Evolutionary conservation across 2,113 vertebrate species (phyloP).

Genomic region (Cichladusa arquata): DNA sequence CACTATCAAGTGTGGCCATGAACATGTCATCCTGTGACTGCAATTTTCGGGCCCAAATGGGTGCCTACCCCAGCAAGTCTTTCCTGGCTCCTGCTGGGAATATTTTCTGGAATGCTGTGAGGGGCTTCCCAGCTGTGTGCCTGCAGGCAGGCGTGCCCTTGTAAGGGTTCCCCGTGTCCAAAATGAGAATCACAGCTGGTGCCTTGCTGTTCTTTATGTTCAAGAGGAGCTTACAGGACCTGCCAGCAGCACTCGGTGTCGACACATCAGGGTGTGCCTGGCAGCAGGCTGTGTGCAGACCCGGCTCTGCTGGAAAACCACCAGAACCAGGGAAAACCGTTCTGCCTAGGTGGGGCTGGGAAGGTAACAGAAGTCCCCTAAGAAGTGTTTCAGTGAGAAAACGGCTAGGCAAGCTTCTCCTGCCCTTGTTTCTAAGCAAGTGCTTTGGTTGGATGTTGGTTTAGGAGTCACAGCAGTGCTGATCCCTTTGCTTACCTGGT

Average conservation of each 20-base stretch:
- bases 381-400: neutral
- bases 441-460: neutral
- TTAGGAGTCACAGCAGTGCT: neutral
- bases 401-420: neutral
- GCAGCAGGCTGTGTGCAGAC: neutral
- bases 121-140: neutral
- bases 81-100: neutral
- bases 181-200: fast-evolving
- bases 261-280: neutral
- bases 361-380: neutral
- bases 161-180: fast-evolving
- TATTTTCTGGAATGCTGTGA: neutral
- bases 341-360: neutral
- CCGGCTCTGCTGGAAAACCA: neutral
- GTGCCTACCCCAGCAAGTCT: neutral
- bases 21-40: neutral
- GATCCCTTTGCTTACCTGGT: neutral
- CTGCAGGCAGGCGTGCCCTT: neutral
- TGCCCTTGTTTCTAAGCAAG: neutral
- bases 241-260: neutral
- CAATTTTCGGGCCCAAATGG: fast-evolving
- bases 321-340: fast-evolving
- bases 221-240: neutral
- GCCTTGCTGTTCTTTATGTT: neutral
- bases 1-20: neutral